Percentiles rank a stretch among this genome's conserved stretches.
phyloP scores from a whole-genome alignment of 1,140 invertebrate species.

The Parapsyche elsis region DNA sequence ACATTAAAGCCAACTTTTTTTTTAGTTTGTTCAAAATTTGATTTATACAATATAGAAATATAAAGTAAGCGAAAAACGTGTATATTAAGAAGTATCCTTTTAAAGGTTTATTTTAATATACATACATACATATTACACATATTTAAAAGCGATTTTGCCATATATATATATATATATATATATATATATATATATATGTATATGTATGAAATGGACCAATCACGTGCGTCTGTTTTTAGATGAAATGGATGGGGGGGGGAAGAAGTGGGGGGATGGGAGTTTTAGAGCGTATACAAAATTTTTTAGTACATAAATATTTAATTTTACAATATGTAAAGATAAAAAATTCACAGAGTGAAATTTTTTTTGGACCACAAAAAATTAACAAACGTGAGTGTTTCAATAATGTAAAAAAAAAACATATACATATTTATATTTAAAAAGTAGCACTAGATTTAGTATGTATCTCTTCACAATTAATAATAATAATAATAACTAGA shows the following conservation, averaged over 20 bases:
- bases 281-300: conserved; percentile 55
- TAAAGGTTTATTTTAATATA: neutral
- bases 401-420: conserved; percentile 10
- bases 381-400: conserved; percentile 51
- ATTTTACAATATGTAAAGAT: conserved; percentile 50
- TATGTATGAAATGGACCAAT: conserved; percentile 20
- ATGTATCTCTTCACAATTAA: conserved; percentile 15
- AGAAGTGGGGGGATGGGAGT: neutral
- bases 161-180: neutral
- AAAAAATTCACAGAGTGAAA: conserved; percentile 49
- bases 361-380: conserved; percentile 54
- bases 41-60: conserved; percentile 7
- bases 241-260: conserved; percentile 30
- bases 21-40: conserved; percentile 18
- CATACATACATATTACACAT: neutral
- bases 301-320: conserved; percentile 49
- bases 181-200: neutral
- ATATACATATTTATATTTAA: neutral
- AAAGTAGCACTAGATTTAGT: conserved; percentile 40
- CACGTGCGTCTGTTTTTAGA: conserved; percentile 34
- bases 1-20: neutral
- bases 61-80: conserved; percentile 1
- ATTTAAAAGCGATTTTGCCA: neutral
- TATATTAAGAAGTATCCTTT: neutral
- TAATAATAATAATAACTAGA: conserved; percentile 55